A percentile compares a stretch with the other conserved stretches of the same genome.
These are phyloP conservation scores for Plagodis dolabraria DNA, from an alignment of 2,888 invertebrate species.

Conservation along the genomic window DNA sequence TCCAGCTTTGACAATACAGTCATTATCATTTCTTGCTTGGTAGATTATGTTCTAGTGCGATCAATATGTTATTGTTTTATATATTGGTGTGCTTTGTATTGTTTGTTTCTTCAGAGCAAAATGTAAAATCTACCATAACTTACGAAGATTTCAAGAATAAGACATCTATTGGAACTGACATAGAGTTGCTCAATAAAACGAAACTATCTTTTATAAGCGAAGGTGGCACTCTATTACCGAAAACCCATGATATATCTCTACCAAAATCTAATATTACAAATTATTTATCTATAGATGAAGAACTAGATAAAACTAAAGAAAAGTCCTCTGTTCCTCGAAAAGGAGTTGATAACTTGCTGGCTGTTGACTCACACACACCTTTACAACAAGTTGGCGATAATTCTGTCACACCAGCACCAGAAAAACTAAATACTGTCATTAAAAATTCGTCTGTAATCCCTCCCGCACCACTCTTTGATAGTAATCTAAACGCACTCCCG, in stretches of 20 bases:
- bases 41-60: neutral
- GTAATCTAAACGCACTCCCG: conserved; percentile 97
- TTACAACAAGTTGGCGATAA: conserved; percentile 4
- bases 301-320: conserved; percentile 54
- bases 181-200: conserved; percentile 39
- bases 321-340: conserved; percentile 54
- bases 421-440: conserved; percentile 20
- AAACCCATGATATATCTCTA: conserved; percentile 45
- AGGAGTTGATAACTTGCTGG: conserved; percentile 47
- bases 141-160: conserved; percentile 5
- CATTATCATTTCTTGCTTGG: too few species aligned
- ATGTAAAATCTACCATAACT: conserved; percentile 19
- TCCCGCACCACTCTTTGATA: conserved; percentile 94
- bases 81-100: conserved; percentile 15
- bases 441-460: conserved; percentile 23
- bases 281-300: conserved; percentile 53
- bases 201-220: conserved; percentile 56
- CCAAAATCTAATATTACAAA: conserved; percentile 51
- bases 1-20: too few species aligned
- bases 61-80: conserved; percentile 17
- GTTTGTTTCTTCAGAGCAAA: conserved; percentile 13
- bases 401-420: neutral
- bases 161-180: neutral
- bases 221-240: conserved; percentile 58
- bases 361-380: conserved; percentile 15